These are phyloP conservation scores for Rhopilema esculentum DNA, from an alignment of 30 jellyfish, hydroid and myxozoan species.

Conservation along the genomic window DNA sequence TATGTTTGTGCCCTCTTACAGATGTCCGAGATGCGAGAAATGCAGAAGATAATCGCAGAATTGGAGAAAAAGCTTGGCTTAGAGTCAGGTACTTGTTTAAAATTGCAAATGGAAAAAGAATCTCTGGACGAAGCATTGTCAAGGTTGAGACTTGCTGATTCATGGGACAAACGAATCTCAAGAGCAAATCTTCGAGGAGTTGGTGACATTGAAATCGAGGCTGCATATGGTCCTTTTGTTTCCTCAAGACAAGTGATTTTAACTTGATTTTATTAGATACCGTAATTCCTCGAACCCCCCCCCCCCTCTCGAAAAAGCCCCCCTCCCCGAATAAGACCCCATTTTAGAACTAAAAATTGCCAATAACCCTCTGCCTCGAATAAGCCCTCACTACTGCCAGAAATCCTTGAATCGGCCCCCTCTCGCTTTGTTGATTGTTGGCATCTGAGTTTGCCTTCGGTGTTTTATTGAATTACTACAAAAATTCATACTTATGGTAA, in stretches of 20 bases:
- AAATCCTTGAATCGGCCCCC: no score
- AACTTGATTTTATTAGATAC: no score
- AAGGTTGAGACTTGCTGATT: conserved; percentile 68
- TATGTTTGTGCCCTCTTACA: background rate
- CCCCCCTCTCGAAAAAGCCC: no score
- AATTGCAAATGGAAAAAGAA: conserved; percentile 83
- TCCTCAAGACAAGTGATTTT: conserved; percentile 67
- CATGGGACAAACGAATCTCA: conserved; percentile 71
- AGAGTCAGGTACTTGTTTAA: conserved; percentile 76
- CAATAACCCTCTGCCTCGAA: no score
- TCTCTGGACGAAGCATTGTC: conserved; percentile 70
- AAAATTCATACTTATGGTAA: no score
- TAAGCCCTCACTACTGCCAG: no score
- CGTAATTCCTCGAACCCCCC: no score
- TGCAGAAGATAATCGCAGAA: conserved; percentile 71
- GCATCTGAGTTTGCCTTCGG: no score
- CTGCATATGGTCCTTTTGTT: conserved; percentile 19
- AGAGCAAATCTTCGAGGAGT: conserved; percentile 27
- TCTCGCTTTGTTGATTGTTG: no score
- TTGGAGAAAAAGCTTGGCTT: conserved; percentile 78
- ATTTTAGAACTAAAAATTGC: no score
- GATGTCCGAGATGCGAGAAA: conserved; percentile 80
- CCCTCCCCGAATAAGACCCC: no score
- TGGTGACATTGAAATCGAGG: conserved; percentile 75
- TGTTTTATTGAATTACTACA: no score